Percentiles rank a stretch among this genome's conserved stretches.
phyloP scores from a whole-genome alignment of 1,140 invertebrate genomes.

The Parapsyche elsis region DNA sequence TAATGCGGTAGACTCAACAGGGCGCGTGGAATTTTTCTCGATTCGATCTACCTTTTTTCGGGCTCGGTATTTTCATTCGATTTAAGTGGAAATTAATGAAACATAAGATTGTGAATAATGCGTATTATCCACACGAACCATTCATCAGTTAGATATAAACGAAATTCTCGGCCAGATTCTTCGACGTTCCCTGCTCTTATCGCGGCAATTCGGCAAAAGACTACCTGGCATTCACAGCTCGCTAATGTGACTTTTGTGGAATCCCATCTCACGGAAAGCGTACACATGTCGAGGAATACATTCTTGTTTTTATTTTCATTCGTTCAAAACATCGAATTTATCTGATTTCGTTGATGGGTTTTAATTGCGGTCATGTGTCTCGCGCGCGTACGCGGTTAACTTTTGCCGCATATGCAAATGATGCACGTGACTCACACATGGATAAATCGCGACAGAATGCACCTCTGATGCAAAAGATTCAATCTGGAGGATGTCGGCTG shows the following conservation, averaged over 20 bases:
- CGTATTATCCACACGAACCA: background rate
- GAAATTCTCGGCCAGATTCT: constrained; percentile 3
- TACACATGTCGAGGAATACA: too few species aligned
- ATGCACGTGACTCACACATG: background rate
- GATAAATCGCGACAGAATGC: background rate
- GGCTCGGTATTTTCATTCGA: constrained; percentile 5
- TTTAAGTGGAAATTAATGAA: constrained; percentile 6
- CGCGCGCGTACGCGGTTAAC: too few species aligned
- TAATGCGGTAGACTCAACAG: background rate
- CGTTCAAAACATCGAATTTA: too few species aligned
- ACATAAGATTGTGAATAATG: constrained; percentile 4
- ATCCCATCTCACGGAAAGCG: too few species aligned
- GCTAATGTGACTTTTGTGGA: too few species aligned
- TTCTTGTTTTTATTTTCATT: too few species aligned
- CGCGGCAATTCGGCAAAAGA: background rate
- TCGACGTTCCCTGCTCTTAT: background rate
- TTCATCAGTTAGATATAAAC: background rate
- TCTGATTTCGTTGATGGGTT: too few species aligned
- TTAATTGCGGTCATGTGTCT: too few species aligned
- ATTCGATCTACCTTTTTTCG: too few species aligned
- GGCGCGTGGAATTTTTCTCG: too few species aligned
- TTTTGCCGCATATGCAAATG: background rate
- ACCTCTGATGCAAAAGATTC: constrained; percentile 20
- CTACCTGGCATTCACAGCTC: too few species aligned
- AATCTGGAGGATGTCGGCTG: constrained; percentile 20